A percentile compares a stretch with the other conserved stretches of the same genome.
These are phyloP conservation scores for Euzophera pinguis DNA, from an alignment of 2,888 invertebrate species.

Conservation along the genomic window DNA sequence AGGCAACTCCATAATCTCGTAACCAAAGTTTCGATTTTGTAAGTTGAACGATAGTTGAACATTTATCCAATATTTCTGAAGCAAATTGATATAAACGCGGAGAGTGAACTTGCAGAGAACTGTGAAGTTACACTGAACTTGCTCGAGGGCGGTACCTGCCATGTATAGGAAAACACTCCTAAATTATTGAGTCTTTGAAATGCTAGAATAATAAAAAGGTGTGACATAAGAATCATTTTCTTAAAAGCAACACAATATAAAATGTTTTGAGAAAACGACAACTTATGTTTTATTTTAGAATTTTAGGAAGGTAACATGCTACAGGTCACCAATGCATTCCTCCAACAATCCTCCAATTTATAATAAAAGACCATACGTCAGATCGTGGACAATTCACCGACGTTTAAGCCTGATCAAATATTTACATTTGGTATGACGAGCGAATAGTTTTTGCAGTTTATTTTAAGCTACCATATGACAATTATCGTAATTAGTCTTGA, in stretches of 20 bases:
- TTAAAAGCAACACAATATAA: no score
- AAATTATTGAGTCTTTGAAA: not conserved
- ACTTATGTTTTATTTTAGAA: no score
- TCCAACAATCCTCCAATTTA: not conserved
- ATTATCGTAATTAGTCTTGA: slow-evolving; percentile 2
- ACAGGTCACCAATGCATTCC: no score
- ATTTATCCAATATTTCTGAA: slow-evolving; percentile 54
- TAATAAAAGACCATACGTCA: not conserved
- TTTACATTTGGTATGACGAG: slow-evolving; percentile 7
- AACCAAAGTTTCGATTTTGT: slow-evolving; percentile 26
- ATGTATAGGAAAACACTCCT: not conserved
- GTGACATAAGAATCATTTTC: no score
- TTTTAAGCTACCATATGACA: slow-evolving; percentile 1
- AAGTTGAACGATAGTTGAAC: slow-evolving; percentile 36
- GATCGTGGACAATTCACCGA: not conserved
- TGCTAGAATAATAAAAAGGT: not conserved
- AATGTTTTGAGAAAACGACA: no score
- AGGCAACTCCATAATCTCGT: slow-evolving; percentile 19
- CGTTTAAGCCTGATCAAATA: slow-evolving; percentile 5
- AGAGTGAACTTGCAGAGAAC: slow-evolving; percentile 33
- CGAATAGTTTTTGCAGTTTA: slow-evolving; percentile 4
- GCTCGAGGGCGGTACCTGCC: not conserved
- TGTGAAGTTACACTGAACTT: not conserved
- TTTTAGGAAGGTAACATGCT: no score
- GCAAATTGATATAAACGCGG: slow-evolving; percentile 55